Base-by-base conservation (phyloP, 2,888 invertebrate species). In the Sericinus montela region DNA sequence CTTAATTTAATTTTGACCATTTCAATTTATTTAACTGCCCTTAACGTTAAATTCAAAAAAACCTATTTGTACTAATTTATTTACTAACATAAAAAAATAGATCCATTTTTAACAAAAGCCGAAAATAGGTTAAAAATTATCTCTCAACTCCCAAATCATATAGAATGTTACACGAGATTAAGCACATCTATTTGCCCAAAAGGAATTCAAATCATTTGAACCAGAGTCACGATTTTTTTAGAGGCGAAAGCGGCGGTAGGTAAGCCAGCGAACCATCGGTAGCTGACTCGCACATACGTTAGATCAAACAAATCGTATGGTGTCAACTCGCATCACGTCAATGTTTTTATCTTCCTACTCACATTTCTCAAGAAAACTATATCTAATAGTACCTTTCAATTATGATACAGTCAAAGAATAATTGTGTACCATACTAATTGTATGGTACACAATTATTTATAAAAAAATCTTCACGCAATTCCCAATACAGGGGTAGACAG, bases 231-330 rank as follows among this genome's bases (percentile, higher is more conserved):
- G 67, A 60, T 78, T 80, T 83, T 84, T 81, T 76, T 67, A 68
- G 69, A 72, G 67, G 67, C 62, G 68, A 62, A 55, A 66, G 66
- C 80, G 75, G 82, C 85, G 87, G 87, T 85, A 87, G 86, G 87
- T 86, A 81, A 65, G 65, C 76, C 83, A 87, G 85, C 87, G 71
- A 87, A 83, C 86, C 84, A 87, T 80, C 88, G 84, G 88, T 86
- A 87, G 88, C 88, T 77, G 80, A 73, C 73, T 80, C 76, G 71
- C 68, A 73, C 71, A 77, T 81, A 83, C 84, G 83, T 83, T 82
- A 80, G 83, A 80, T 87, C 80, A 84, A 87, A 87, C 86, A 87
- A 87, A 87, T 88, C 86, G 82, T 87, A 85, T 81, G 83, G 76
- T 82, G 87, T 86, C 86, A 67, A 73, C 70, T 75, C 69, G 55